Conservation (phyloP, 2,797 vertebrate genomes). For the Emys orbicularis region DNA sequence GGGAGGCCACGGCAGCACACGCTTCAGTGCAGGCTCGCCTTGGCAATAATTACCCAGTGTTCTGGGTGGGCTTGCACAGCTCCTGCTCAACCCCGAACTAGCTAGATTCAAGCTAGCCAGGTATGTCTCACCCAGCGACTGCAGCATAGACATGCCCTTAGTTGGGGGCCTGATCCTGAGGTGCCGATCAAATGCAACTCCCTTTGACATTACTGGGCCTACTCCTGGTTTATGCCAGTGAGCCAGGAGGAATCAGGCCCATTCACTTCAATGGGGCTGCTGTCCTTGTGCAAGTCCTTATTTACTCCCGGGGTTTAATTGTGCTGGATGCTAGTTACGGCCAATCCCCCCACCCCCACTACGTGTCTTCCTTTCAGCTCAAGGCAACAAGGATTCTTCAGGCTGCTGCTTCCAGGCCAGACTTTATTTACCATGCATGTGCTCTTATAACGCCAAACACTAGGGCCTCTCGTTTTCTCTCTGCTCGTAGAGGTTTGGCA, state of each 20-base stretch:
- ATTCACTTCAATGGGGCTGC: not conserved
- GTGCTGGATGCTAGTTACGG: not conserved
- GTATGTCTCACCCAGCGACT: too few species aligned
- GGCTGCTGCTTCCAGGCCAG: not conserved
- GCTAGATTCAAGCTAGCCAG: too few species aligned
- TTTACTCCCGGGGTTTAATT: not conserved
- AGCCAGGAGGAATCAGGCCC: not conserved
- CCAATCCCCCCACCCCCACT: not conserved
- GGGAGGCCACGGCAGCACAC: too few species aligned
- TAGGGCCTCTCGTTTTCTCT: not conserved
- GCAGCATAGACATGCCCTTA: not conserved
- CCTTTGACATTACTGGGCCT: not conserved
- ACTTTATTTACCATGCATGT: not conserved
- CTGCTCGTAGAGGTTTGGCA: not conserved
- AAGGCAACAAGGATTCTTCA: rapidly evolving
- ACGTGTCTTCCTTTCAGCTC: rapidly evolving
- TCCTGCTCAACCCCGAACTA: too few species aligned
- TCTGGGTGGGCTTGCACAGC: too few species aligned
- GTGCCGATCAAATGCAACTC: not conserved
- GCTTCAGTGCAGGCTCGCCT: too few species aligned
- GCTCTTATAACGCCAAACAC: not conserved
- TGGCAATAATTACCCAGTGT: not conserved
- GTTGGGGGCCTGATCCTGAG: not conserved
- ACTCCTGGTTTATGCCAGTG: not conserved
- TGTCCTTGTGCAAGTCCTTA: not conserved